Conservation (phyloP, 2,888 invertebrate species). For the Heliconius cydno region DNA sequence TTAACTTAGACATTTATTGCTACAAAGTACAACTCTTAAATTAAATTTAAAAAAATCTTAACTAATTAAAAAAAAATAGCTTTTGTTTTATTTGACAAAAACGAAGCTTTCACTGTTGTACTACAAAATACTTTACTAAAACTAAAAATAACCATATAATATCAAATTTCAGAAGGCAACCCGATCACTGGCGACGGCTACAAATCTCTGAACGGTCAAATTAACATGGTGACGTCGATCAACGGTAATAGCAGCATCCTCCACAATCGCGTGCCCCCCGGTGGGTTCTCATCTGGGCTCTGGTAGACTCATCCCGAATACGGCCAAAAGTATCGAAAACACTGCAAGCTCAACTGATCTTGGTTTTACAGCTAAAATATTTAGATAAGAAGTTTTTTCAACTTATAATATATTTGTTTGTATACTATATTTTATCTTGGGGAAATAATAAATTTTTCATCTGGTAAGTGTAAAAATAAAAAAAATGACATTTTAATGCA, state of each 20-base stretch:
- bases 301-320: slow-evolving; percentile 80
- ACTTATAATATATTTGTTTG: too few relatives aligned
- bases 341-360: slow-evolving; percentile 15
- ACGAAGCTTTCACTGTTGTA: slow-evolving; percentile 10
- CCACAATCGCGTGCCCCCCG: slow-evolving; percentile 86
- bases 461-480: too few relatives aligned
- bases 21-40: background rate
- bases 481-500: background rate
- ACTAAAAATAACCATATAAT: slow-evolving; percentile 9
- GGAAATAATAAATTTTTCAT: too few relatives aligned
- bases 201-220: slow-evolving; percentile 83
- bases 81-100: background rate
- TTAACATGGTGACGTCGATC: slow-evolving; percentile 78
- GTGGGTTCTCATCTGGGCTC: slow-evolving; percentile 87
- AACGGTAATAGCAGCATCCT: slow-evolving; percentile 72
- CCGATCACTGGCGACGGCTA: slow-evolving; percentile 84
- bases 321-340: slow-evolving; percentile 52
- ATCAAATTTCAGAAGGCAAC: slow-evolving; percentile 80
- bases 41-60: background rate
- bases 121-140: background rate
- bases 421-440: too few relatives aligned
- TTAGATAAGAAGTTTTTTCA: background rate
- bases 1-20: background rate
- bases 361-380: background rate
- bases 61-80: background rate